A percentile compares a stretch with the other conserved stretches of the same genome.
phyloP scores from a whole-genome alignment of 2,888 invertebrate genomes.

The Amphiduros pacificus region DNA sequence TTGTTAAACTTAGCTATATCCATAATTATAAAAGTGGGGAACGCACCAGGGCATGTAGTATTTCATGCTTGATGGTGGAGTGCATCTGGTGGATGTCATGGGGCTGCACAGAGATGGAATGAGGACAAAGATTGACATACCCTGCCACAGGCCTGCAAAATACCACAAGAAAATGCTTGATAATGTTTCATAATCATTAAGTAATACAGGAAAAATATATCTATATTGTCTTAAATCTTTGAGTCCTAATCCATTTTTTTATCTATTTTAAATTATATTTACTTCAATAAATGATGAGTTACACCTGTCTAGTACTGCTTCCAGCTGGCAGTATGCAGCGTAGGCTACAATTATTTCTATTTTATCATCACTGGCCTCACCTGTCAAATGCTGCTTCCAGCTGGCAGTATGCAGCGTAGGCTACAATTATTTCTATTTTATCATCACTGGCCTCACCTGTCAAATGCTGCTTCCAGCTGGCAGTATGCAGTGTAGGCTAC shows the following conservation, averaged over 20 bases:
- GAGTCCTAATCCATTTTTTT: too few relatives aligned
- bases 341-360: slow-evolving; percentile 92
- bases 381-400: slow-evolving; percentile 90
- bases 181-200: too few relatives aligned
- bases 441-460: too few relatives aligned
- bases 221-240: too few relatives aligned
- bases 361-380: too few relatives aligned
- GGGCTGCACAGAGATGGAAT: slow-evolving; percentile 85
- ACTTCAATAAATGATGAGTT: neutral
- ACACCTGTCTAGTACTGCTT: slow-evolving; percentile 81
- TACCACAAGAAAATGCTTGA: too few relatives aligned
- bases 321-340: slow-evolving; percentile 98
- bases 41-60: slow-evolving; percentile 82
- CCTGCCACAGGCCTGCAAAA: slow-evolving; percentile 88
- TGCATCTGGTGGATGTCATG: slow-evolving; percentile 74
- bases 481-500: slow-evolving; percentile 99
- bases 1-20: neutral
- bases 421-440: slow-evolving; percentile 85
- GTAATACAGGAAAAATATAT: neutral
- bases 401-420: slow-evolving; percentile 98
- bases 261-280: neutral
- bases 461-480: slow-evolving; percentile 90
- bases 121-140: slow-evolving; percentile 96
- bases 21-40: neutral
- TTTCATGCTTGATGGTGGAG: slow-evolving; percentile 98